Evolutionary conservation across 2,113 vertebrate genomes (phyloP).

Genomic region (Theristicus caerulescens): DNA sequence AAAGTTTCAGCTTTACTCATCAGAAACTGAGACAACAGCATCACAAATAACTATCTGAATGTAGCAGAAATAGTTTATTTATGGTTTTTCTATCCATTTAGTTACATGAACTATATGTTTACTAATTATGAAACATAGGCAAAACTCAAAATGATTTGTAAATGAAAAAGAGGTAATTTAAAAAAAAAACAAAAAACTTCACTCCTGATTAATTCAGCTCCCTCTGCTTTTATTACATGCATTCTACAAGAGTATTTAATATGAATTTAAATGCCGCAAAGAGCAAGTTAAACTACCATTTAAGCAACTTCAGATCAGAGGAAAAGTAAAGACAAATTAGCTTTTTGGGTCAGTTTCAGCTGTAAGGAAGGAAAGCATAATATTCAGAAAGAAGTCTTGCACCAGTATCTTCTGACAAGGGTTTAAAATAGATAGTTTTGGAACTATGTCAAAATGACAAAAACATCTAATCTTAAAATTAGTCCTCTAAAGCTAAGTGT

Average conservation of each 20-base stretch:
- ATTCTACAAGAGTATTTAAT: not conserved
- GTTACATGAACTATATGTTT: not conserved
- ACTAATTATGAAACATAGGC: not conserved
- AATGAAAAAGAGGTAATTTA: not conserved
- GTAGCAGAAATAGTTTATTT: not conserved
- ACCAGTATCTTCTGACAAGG: not conserved
- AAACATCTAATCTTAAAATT: not conserved
- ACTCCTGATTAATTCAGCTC: not conserved
- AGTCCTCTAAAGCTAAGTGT: not conserved
- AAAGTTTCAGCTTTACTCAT: not conserved
- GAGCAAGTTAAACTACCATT: not conserved
- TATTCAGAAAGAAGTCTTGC: not conserved
- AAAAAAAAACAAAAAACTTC: not conserved
- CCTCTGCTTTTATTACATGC: not conserved
- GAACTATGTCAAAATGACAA: not conserved
- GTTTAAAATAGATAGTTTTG: not conserved
- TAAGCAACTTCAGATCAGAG: not conserved
- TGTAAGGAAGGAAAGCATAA: not conserved
- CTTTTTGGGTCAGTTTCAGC: not conserved
- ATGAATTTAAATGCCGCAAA: not conserved
- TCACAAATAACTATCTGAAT: not conserved
- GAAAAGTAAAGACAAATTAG: not conserved
- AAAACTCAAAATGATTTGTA: not conserved
- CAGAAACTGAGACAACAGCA: not conserved
- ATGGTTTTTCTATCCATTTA: not conserved